Percentiles rank a stretch among this genome's conserved stretches.
Evolutionary conservation across 2,888 invertebrate species (phyloP).

Genomic region (Clepsis dumicolana): DNA sequence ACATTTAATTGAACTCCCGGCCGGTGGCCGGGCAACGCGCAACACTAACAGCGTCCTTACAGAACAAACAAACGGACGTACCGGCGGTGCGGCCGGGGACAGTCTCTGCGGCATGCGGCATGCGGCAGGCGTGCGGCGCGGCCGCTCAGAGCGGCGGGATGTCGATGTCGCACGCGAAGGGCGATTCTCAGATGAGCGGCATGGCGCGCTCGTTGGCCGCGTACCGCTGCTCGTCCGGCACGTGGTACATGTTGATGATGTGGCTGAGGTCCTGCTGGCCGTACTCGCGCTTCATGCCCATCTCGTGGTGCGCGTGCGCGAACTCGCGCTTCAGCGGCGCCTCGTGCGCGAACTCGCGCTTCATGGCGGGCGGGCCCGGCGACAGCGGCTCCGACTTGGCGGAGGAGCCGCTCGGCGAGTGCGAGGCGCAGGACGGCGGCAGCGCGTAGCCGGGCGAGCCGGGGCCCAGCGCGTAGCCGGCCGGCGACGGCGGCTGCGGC

Average conservation of each 20-base stretch:
- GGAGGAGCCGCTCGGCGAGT: conserved; percentile 95
- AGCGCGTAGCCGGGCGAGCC: conserved; percentile 88
- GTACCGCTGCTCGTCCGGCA: conserved; percentile 88
- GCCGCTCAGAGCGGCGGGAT: conserved; percentile 88
- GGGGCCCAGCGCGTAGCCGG: conserved; percentile 87
- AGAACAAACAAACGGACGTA: conserved; percentile 84
- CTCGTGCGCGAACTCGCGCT: conserved; percentile 85
- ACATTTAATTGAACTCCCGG: conserved; percentile 77
- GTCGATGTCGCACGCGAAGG: conserved; percentile 88
- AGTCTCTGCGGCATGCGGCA: conserved; percentile 67
- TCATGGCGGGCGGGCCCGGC: conserved; percentile 88
- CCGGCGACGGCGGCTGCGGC: conserved; percentile 90
- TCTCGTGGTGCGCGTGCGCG: conserved; percentile 80
- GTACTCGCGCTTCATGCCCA: conserved; percentile 90
- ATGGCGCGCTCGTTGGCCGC: conserved; percentile 87
- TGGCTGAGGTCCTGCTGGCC: conserved; percentile 87
- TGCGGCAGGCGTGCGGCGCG: conserved; percentile 78
- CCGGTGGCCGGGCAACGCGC: conserved; percentile 63
- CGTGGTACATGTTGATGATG: conserved; percentile 89
- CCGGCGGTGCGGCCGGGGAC: conserved; percentile 85
- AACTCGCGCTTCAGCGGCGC: conserved; percentile 84
- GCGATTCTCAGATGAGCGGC: conserved; percentile 88
- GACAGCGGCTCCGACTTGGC: conserved; percentile 96
- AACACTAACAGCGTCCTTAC: conserved; percentile 77
- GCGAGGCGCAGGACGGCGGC: conserved; percentile 90